phyloP scores from a whole-genome alignment of 2,797 vertebrate genomes.

The Xiphorhynchus erythropygius region DNA sequence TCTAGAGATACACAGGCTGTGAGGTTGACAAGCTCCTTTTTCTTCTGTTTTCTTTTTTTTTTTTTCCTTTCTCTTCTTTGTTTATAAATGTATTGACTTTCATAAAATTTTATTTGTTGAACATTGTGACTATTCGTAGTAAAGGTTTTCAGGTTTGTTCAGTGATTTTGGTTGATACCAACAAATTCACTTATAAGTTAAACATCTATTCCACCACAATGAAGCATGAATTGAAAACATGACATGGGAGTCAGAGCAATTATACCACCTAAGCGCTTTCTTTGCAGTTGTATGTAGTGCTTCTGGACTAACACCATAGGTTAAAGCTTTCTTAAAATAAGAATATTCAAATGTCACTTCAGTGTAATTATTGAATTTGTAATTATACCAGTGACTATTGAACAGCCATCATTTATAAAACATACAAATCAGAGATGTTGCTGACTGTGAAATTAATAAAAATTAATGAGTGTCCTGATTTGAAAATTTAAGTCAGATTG shows the following conservation, averaged over 20 bases:
- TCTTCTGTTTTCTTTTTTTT: no score
- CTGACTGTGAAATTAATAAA: background rate
- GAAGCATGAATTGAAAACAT: background rate
- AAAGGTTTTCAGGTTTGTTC: background rate
- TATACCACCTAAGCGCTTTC: background rate
- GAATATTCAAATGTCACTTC: background rate
- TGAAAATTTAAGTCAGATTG: background rate
- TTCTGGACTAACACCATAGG: background rate
- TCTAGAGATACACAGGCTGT: background rate
- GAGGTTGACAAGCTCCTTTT: background rate
- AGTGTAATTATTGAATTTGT: background rate
- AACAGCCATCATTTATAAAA: conserved; percentile 11
- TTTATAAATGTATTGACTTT: background rate
- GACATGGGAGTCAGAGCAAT: accelerated
- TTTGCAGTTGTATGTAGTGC: background rate
- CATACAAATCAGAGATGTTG: background rate
- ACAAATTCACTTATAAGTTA: background rate
- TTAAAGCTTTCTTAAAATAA: conserved; percentile 12
- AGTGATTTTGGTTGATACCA: background rate
- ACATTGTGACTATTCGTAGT: background rate
- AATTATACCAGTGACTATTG: conserved; percentile 21
- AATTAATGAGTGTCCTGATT: conserved; percentile 8
- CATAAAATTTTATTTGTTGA: background rate
- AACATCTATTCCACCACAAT: background rate
- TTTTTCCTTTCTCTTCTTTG: no score